Evolutionary conservation across 2,888 invertebrate species (phyloP).

Genomic region (Trichacis sp.): DNA sequence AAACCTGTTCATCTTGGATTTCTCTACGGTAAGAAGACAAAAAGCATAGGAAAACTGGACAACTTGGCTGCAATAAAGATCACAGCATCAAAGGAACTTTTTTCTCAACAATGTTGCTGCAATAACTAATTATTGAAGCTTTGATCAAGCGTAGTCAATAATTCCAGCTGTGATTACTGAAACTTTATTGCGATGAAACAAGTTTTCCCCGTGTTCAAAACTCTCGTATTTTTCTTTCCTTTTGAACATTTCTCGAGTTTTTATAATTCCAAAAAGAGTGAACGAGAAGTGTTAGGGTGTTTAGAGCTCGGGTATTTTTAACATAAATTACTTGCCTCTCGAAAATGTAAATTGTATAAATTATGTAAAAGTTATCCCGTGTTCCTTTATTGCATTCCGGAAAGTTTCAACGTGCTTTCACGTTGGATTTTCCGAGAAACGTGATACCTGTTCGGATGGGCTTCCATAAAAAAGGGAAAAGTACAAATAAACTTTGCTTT

Average conservation of each 20-base stretch:
- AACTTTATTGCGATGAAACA: too few species aligned
- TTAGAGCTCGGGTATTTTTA: too few species aligned
- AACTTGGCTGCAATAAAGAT: neutral
- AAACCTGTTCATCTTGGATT: constrained; percentile 41
- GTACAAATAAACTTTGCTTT: neutral
- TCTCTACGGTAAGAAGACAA: constrained; percentile 21
- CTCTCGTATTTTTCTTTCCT: too few species aligned
- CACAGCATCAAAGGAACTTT: neutral
- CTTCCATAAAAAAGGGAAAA: constrained; percentile 30
- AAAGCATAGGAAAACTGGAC: constrained; percentile 11
- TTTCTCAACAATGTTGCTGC: neutral
- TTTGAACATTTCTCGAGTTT: too few species aligned
- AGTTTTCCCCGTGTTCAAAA: too few species aligned
- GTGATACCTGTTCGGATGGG: constrained; percentile 41
- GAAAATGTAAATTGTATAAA: constrained; percentile 28
- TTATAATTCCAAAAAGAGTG: too few species aligned
- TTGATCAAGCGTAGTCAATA: too few species aligned
- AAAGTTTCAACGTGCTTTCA: constrained; percentile 40
- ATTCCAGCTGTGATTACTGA: too few species aligned
- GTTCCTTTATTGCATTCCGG: constrained; percentile 39
- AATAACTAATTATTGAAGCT: too few species aligned
- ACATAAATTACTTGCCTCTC: too few species aligned
- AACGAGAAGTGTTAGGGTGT: too few species aligned
- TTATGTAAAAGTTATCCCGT: constrained; percentile 37
- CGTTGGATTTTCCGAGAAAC: constrained; percentile 38